phyloP scores from a whole-genome alignment of 2,797 vertebrate genomes.

The Thamnophis elegans region DNA sequence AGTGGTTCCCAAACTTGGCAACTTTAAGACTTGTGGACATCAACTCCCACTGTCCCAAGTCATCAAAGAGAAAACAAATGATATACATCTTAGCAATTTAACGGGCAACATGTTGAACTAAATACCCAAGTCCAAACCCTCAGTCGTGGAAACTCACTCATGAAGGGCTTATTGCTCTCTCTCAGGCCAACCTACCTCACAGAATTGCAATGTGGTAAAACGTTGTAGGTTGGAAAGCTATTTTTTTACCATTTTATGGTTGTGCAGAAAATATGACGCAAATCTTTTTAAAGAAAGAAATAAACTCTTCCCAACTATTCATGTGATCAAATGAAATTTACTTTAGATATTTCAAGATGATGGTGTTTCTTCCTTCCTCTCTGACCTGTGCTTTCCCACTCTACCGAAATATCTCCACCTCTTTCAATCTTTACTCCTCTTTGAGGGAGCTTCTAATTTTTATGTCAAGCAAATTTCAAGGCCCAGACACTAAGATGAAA shows the following conservation, averaged over 20 bases:
- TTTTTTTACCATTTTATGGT: background rate
- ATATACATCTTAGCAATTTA: background rate
- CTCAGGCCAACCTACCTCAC: background rate
- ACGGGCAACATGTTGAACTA: background rate
- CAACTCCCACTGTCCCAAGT: too few species aligned
- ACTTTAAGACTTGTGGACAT: too few species aligned
- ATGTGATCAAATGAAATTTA: background rate
- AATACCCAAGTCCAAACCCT: background rate
- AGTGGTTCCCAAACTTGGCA: too few species aligned
- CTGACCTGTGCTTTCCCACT: background rate
- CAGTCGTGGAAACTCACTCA: background rate
- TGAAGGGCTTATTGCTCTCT: background rate
- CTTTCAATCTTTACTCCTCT: background rate
- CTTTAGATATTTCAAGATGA: background rate
- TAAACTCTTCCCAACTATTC: background rate
- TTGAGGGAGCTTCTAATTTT: background rate
- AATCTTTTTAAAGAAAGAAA: background rate
- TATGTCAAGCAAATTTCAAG: background rate
- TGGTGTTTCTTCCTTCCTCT: background rate
- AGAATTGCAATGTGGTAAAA: background rate
- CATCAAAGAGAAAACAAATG: background rate
- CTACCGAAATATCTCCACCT: conserved; percentile 8
- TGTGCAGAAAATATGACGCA: background rate
- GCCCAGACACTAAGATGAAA: conserved; percentile 21
- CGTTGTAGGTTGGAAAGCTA: background rate